Evolutionary conservation across 1,140 invertebrate species (phyloP), one percentile per base, ranked within the genome.

Genomic region (Trichoplusia ni): DNA sequence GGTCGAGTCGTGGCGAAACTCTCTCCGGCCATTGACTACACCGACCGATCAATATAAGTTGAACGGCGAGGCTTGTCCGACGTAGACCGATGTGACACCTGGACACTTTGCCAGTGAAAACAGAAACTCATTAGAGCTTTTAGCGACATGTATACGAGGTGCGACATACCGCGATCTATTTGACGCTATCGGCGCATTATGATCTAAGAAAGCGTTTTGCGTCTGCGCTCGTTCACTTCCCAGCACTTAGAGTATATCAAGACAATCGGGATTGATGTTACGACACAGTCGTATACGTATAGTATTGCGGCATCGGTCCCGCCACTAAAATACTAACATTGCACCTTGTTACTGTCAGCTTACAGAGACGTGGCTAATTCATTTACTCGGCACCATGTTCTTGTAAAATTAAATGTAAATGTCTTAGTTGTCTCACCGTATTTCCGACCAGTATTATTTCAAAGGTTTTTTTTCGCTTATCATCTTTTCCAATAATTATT

Each of bases 101-200:
- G 58, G 62, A 68, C 66, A 69, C 60, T 64, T 64, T 27, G 31
- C 49, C 65, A 71, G 75, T 66, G 71, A 77, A 69, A 77, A 77
- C 70, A 58, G 67, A 69, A 61, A 75, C 75, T 77, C 75, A 79
- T 79, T 79, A 75, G 70, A 71, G 64, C 69, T 68, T 73, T 67
- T 68, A 78, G 63, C 51, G 69, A 75, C 75, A 67, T 70, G 65
- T 71, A 70, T 70, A 67, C 31, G 42, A 71, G 51, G 47, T 65
- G 58, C 58, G 60, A 49, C 44, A 54, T 16, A 46, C 29, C 51
- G 56, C 47, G 46, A 69, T 64, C 35, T 5, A 66, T 63, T 54
- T 71, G 68, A 71, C 69, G 33, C 40, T 75, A 71, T 69, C 72
- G 31, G 19, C 19, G 25, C 21, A 8, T 29, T 42, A 31, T 58